Evolutionary conservation across 2,888 invertebrate genomes (phyloP), one percentile per base, ranked within the genome.

Genomic region (Agrochola circellaris): DNA sequence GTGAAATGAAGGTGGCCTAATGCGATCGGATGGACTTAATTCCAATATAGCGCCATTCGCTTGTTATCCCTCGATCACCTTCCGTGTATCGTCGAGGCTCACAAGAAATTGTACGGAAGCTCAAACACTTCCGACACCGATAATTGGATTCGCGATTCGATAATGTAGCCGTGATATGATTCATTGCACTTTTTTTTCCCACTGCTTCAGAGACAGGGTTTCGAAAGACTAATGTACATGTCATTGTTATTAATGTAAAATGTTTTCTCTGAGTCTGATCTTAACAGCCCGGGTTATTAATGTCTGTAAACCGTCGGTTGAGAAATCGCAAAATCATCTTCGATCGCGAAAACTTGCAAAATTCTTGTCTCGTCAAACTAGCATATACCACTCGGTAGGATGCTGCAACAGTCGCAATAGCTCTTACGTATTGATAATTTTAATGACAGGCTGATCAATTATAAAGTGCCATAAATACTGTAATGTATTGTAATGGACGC

Each of bases 71-170:
- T 89, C 88, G 74, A 81, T 81, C 79, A 82, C 86, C 90, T 92
- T 94, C 93, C 94, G 93, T 90, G 82, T 92, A 82, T 86, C 88
- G 71, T 54, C 88, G 89, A 87, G 88, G 88, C 68, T 84, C 71
- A 86, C 90, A 91, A 91, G 92, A 93, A 95, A 93, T 92, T 91
- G 89, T 88, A 80, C 93, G 95, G 95, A 95, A 95, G 89, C 89
- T 74, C 56, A 79, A 73, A 88, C 90, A 88, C 94, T 95, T 95
- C 93, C 94, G 91, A 93, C 92, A 87, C 89, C 87, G 85, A 83
- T 92, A 93, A 94, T 93, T 94, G 90, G 85, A 91, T 89, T 90
- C 84, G 89, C 87, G 79, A 88, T 81, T 87, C 88, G 87, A 89
- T 88, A 87, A 88, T 88, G 88, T 84, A 87, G 88, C 88, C 84